Evolutionary conservation across 1,140 invertebrate genomes (phyloP), one percentile per base, ranked within the genome.

Genomic region (Aphis gossypii): DNA sequence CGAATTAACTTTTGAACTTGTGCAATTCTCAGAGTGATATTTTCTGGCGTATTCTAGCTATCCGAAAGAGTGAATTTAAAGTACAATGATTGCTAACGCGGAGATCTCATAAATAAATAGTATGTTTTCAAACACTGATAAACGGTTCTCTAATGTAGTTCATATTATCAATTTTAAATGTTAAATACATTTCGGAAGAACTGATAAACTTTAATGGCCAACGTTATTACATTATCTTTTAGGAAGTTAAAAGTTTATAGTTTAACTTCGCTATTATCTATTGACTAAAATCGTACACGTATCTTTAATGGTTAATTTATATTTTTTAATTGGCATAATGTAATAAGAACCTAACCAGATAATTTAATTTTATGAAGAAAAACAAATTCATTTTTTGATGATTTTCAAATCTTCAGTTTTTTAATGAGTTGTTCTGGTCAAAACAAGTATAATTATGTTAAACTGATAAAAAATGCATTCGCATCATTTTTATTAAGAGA

Each of bases 1-100:
- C 18, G 48, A 35, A 51, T 88, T 88, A 88, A 54, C 48, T 51
- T 88, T 88, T 54, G n/a, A 88, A 88, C n/a, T 88, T 25, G 48
- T 54, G n/a, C 21, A 23, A 88, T 88, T 35, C 9, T 87, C 0
- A 1, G 44, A 1, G 18, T 46, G 86, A 87, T 48, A 48, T 48
- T 87, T 87, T 48, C 83, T 30, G 41, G 23, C 21, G 41, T 84
- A 41, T 84, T 84, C 9, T 44, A 44, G 35, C 41, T 84, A 41
- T 41, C 38, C 2, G n/a, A 44, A 44, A 44, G 83, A 25, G 30
- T 76, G 14, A 76, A 76, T 76, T 76, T 76, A 41, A 44, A 41
- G 41, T 83, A 83, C 7, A 21, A 21, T 20, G 35, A 83, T 83
- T 48, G 30, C 46, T n/a, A 25, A 30, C 11, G 44, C 18, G 1